Evolutionary conservation across 2,113 vertebrate genomes (phyloP), one percentile per base, ranked within the genome.

Genomic region (Phalacrocorax brasilianus): DNA sequence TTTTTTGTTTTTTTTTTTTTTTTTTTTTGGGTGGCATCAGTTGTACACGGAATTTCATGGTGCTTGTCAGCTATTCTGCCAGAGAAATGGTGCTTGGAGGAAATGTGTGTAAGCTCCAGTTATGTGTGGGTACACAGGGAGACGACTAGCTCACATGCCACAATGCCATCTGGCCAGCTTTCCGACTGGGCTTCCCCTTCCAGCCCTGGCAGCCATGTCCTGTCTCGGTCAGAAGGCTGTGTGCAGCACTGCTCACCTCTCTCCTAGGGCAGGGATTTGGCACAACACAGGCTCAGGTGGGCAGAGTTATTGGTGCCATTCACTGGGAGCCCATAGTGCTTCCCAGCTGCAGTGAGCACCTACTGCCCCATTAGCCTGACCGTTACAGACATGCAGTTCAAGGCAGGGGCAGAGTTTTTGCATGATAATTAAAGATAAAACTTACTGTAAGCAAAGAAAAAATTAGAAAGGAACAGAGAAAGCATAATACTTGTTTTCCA

Each of bases 301-400:
- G 17, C 42, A 42, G 32, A 42, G 32, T 15, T 74, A 20, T 2
- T 0, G 1, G 49, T 30, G 33, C 33, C 12, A 1, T 21, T 56
- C 27, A 4, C 32, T 21, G 22, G 40, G 66, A 71, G 20, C 28
- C 63, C 30, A 55, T 68, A 0, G 0, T 58, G 49, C 23, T 50
- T 47, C 44, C 33, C 44, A 55, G n/a, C 47, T 0, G 3, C 11
- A 10, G 22, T 5, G 16, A 44, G 47, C 27, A 20, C 27, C 27
- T 49, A 7, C 38, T 1, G 1, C 38, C 21, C 50, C 0, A 0
- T 45, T 44, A 62, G 10, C 32, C 32, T 40, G 32, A 15, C 32
- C 8, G 0, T 20, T 61, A 42, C 26, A 66, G 16, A 11, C 21
- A 12, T 14, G 4, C 0, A 1, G 12, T 6, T 40, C 28, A 12